Evolutionary conservation across 2,113 vertebrate genomes (phyloP).

Genomic region (Lepus timidus): DNA sequence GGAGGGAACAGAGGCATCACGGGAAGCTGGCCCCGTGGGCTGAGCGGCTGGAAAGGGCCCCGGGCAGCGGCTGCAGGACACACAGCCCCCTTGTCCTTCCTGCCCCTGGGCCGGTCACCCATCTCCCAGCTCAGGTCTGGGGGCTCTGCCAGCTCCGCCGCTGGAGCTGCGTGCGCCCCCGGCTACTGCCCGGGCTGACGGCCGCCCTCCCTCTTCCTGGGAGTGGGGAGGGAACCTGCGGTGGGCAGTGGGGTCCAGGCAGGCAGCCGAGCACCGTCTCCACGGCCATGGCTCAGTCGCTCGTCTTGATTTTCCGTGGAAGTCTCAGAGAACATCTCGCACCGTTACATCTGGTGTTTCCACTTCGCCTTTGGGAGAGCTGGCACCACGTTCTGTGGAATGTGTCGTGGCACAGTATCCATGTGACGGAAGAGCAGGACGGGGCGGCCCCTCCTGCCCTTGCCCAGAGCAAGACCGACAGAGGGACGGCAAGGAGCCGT

Average conservation of each 20-base stretch:
- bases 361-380: background rate
- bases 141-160: no score
- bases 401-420: background rate
- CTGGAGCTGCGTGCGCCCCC: fast-evolving
- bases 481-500: background rate
- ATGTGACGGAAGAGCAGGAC: background rate
- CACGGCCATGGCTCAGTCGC: fast-evolving
- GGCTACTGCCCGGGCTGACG: background rate
- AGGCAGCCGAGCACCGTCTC: fast-evolving
- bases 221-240: no score
- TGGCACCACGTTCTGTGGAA: background rate
- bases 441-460: fast-evolving
- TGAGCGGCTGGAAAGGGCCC: no score
- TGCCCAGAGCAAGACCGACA: background rate
- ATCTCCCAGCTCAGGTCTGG: background rate
- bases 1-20: fast-evolving
- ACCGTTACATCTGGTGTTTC: background rate
- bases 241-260: background rate
- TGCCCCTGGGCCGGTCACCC: background rate
- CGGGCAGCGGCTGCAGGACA: background rate
- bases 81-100: background rate
- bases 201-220: background rate
- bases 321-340: background rate
- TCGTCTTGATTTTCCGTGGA: no score
- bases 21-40: no score